Evolutionary conservation across 92 coral and sea anemone species (phyloP), one percentile per base, ranked within the genome.

Genomic region (Parazoanthus darwini): DNA sequence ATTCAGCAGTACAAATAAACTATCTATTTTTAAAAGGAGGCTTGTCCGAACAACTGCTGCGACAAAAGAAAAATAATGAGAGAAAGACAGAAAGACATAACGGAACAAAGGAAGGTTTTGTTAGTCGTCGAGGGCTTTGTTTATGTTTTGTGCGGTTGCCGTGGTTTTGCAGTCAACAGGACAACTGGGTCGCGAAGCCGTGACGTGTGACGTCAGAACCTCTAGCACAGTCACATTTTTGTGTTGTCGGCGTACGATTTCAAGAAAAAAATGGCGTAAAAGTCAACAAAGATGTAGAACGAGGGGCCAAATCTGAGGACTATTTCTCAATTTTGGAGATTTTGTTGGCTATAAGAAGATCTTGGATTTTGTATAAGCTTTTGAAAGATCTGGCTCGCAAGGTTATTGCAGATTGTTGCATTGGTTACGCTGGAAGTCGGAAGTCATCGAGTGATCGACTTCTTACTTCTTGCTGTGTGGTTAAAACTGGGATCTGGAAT

Each of bases 171-270:
- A 42, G 48, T 84, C 87, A 84, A 82, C 86, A 82, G 9, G 67
- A 70, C 79, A 71, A 72, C 63, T 46, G 67, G 78, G 44, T 42
- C 79, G 66, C 70, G 5, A 22, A 84, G 56, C 66, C 43, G 87
- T 84, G 87, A 84, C 87, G 71, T 59, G 78, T 84, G 87, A 84
- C 87, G 87, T 84, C 85, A 71, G n/a, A 71, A 20, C 50, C 82
- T 67, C 87, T 37, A 37, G 42, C 50, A 14, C 59, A 29, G 77
- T 70, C 86, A 83, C 87, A 84, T 84, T 84, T 84, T 71, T 84
- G 87, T 84, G 87, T 84, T 84, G 87, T 84, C 68, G 67, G 70
- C 15, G 29, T n/a, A 9, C 8, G 39, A 84, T 29, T 25, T 83
- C 6, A 9, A 66, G 3, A 23, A 67, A 68, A 67, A 67, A 16